Percentiles rank a stretch among this genome's conserved stretches.
Conservation (phyloP, 1,140 invertebrate species). For the Diorhabda sublineata region DNA sequence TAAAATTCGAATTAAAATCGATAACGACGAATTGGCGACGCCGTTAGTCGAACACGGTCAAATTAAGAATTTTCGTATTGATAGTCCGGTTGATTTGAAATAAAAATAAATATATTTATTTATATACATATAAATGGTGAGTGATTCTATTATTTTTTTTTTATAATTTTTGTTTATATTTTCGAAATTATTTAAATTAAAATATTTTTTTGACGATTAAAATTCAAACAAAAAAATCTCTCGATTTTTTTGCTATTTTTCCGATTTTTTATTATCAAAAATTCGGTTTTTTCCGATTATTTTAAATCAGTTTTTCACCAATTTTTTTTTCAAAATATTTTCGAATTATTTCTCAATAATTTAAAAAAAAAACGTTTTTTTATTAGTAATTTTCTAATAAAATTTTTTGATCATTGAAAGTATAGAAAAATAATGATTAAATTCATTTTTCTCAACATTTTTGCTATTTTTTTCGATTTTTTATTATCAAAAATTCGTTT, state of each 20-base stretch:
- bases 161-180: conserved; percentile 2
- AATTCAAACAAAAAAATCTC: too few species aligned
- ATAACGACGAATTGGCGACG: conserved; percentile 64
- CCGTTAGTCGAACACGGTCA: conserved; percentile 63
- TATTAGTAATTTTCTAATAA: background rate
- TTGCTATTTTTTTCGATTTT: background rate
- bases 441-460: background rate
- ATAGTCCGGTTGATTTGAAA: conserved; percentile 45
- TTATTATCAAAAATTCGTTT: background rate
- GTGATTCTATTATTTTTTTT: conserved; percentile 5
- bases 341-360: too few species aligned
- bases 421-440: background rate
- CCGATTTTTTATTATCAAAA: too few species aligned
- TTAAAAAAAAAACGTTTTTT: background rate
- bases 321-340: too few species aligned
- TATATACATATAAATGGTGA: background rate
- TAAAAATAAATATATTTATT: conserved; percentile 9
- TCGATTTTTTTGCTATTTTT: too few species aligned
- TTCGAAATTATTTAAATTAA: background rate
- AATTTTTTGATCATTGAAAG: background rate
- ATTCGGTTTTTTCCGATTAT: too few species aligned
- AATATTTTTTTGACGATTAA: too few species aligned
- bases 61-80: conserved; percentile 56
- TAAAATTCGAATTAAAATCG: conserved; percentile 62
- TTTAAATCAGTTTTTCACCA: too few species aligned